Base-by-base conservation (phyloP, 2,113 vertebrate genomes). In the Anarrhichthys ocellatus region DNA sequence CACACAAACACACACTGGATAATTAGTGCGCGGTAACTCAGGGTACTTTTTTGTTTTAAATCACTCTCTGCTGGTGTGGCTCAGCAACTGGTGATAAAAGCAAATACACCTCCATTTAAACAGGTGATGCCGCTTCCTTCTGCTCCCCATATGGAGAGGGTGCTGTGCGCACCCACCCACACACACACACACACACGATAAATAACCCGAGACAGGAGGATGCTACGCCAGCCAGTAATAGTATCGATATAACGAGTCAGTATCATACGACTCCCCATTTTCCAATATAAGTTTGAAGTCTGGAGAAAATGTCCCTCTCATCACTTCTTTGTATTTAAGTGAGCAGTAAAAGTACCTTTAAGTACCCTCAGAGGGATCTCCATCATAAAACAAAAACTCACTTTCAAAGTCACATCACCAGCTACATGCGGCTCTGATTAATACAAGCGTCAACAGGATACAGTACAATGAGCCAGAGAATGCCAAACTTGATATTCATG, bases 51-150 rank as follows among this genome's bases (percentile, higher is more conserved):
- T 48, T 34, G 3, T 70, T 84, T 74, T 81, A 70, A 87, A 76
- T 76, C 78, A 70, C 65, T 62, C 56, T 78, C 44, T 67, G 81
- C 73, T 52, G 15, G 61, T 64, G 64, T 7, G 20, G 78, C 77
- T 78, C 83, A 48, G 73, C 69, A 76, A 72, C 80, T 61, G 50
- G 58, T 78, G 78, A 74, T 66, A 78, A 79, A 82, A 80, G 36
- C 32, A 68, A 29, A 56, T 66, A 86, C 77, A 58, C 29, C 13
- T 71, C 61, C 17, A 70, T 81, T 76, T 72, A 85, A 82, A 76
- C 65, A 76, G 74, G 69, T 82, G 73, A 86, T 32, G 61, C 18
- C 9, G 14, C 65, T 56, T 46, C 69, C 84, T 81, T 61, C 66
- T 83, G 81, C 63, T 74, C 27, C 56, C 59, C 62, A 48, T 36